Conservation (phyloP, 2,888 invertebrate species). For the Agapetus fuscipes region DNA sequence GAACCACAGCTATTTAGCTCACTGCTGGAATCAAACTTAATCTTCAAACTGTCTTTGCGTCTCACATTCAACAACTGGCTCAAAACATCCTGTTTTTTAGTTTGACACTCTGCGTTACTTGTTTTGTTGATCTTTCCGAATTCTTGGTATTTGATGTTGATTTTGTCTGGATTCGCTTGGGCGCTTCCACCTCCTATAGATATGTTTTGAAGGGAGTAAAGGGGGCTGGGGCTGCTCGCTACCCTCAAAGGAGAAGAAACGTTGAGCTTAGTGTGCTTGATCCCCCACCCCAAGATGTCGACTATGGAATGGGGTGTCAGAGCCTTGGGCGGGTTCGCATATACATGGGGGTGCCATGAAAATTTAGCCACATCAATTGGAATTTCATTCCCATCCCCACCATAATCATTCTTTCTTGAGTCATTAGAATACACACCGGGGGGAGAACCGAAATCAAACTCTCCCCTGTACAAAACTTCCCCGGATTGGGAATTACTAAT, state of each 20-base stretch:
- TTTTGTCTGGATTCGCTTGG: too few relatives aligned
- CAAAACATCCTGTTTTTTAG: conserved; percentile 7
- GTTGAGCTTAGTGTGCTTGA: conserved; percentile 10
- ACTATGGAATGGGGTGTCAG: conserved; percentile 84
- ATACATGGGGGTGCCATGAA: conserved; percentile 86
- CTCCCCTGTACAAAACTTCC: conserved; percentile 18
- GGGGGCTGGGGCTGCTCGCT: conserved; percentile 12
- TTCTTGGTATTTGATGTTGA: too few relatives aligned
- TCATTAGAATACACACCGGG: conserved; percentile 14
- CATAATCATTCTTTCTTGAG: conserved; percentile 18
- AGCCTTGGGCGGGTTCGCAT: conserved; percentile 67
- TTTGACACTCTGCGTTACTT: conserved; percentile 3
- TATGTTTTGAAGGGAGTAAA: conserved; percentile 3
- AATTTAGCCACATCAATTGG: conserved; percentile 26
- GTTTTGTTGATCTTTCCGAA: background rate
- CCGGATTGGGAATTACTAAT: conserved; percentile 11
- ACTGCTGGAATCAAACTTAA: conserved; percentile 5
- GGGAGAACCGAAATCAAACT: conserved; percentile 14
- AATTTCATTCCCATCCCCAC: conserved; percentile 11
- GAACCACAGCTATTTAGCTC: conserved; percentile 1
- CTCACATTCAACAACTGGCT: conserved; percentile 19
- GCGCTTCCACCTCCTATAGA: conserved; percentile 4
- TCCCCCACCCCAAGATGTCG: conserved; percentile 66
- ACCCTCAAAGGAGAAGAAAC: conserved; percentile 12
- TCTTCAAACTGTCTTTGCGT: conserved; percentile 13